Evolutionary conservation across 2,888 invertebrate genomes (phyloP).

Genomic region (Aphidoletes aphidimyza): DNA sequence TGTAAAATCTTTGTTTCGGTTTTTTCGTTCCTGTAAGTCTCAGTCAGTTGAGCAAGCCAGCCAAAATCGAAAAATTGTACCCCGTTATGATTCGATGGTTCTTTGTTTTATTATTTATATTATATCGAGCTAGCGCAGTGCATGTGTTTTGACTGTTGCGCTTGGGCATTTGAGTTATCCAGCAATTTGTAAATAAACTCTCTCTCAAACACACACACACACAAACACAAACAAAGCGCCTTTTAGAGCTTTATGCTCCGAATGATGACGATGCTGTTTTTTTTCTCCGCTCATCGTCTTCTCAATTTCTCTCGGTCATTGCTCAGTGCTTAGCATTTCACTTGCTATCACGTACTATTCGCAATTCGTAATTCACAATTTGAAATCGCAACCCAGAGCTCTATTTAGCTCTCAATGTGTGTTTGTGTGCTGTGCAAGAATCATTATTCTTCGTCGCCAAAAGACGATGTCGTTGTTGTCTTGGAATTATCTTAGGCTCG

Average conservation of each 20-base stretch:
- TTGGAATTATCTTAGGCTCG: slow-evolving; percentile 22
- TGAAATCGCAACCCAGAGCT: neutral
- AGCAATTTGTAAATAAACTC: too few relatives aligned
- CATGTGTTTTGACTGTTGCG: slow-evolving; percentile 7
- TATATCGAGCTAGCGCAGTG: slow-evolving; percentile 1
- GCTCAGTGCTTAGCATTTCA: neutral
- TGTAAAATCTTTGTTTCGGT: too few relatives aligned
- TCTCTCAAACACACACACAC: neutral
- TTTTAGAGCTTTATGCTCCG: too few relatives aligned
- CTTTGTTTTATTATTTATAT: slow-evolving; percentile 21
- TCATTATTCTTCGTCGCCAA: slow-evolving; percentile 13
- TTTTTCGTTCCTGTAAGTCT: too few relatives aligned
- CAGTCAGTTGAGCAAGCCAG: too few relatives aligned
- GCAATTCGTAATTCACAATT: neutral
- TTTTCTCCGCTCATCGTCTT: neutral
- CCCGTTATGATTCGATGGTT: neutral
- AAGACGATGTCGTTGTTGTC: neutral
- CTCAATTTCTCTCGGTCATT: neutral
- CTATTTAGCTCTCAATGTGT: too few relatives aligned
- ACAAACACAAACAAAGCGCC: neutral
- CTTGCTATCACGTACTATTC: neutral
- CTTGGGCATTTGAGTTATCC: neutral
- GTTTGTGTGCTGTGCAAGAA: neutral
- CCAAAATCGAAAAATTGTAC: too few relatives aligned
- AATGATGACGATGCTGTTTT: neutral